Evolutionary conservation across 2,888 invertebrate species (phyloP).

Genomic region (Dynastes tityus): DNA sequence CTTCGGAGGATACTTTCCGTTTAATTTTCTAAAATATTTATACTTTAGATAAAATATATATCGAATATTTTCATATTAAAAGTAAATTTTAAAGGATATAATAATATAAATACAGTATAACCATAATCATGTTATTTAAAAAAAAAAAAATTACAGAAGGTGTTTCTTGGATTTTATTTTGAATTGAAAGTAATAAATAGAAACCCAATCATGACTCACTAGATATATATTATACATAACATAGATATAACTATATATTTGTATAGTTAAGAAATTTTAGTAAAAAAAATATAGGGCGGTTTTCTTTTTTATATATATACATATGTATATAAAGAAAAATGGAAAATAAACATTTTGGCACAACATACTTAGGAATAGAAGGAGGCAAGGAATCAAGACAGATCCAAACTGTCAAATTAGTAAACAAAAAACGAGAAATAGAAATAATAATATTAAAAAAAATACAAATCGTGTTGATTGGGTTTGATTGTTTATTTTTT

Average conservation of each 20-base stretch:
- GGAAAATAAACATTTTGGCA: conserved; percentile 21
- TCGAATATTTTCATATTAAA: conserved; percentile 70
- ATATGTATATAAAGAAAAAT: no score
- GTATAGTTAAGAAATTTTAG: conserved; percentile 33
- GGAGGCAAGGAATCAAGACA: not conserved
- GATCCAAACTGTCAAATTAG: not conserved
- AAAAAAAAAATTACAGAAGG: no score
- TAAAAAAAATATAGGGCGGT: not conserved
- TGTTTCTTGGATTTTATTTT: no score
- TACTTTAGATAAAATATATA: conserved; percentile 56
- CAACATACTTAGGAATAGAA: conserved; percentile 28
- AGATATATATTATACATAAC: conserved; percentile 40
- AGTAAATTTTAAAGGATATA: conserved; percentile 61
- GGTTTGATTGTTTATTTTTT: conserved; percentile 39
- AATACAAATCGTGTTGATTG: conserved; percentile 36
- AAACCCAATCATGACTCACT: conserved; percentile 56
- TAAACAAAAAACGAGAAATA: not conserved
- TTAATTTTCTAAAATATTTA: not conserved
- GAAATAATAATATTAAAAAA: not conserved
- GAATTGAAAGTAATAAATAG: conserved; percentile 8
- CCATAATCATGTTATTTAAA: no score
- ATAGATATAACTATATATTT: conserved; percentile 33
- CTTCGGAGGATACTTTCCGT: conserved; percentile 57
- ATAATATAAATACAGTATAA: no score
- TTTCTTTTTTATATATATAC: not conserved